Percentiles rank a stretch among this genome's conserved stretches.
Conservation (phyloP, 2,797 vertebrate species). For the Cercopithecus petaurista region DNA sequence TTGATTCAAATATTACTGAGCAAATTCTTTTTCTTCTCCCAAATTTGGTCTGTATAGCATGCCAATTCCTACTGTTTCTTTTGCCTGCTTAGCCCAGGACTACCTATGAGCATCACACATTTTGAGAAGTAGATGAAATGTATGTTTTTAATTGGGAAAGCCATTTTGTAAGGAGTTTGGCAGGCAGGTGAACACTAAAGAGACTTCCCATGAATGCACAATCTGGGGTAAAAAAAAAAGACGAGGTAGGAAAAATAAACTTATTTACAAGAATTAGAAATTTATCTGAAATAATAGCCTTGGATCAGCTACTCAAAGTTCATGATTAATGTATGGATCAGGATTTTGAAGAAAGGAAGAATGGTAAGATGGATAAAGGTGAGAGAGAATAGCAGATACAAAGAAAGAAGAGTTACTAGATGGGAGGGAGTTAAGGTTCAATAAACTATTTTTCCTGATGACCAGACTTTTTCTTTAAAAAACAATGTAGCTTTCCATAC, state of each 20-base stretch:
- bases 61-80: not conserved
- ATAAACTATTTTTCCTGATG: not conserved
- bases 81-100: not conserved
- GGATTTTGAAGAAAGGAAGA: not conserved
- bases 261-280: not conserved
- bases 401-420: not conserved
- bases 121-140: not conserved
- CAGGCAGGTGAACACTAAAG: not conserved
- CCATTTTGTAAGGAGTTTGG: not conserved
- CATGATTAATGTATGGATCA: not conserved
- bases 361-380: not conserved
- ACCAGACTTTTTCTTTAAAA: not conserved
- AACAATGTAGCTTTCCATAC: not conserved
- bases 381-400: not conserved
- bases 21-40: not conserved
- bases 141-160: slow-evolving; percentile 17
- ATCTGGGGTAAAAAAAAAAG: not conserved
- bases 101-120: not conserved
- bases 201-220: not conserved
- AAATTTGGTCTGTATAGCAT: not conserved
- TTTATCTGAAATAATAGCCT: not conserved
- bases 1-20: slow-evolving; percentile 1
- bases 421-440: not conserved
- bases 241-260: not conserved
- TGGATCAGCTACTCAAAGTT: not conserved